Base-by-base conservation (phyloP, 2,888 invertebrate genomes). In the Nemoura dubitans region DNA sequence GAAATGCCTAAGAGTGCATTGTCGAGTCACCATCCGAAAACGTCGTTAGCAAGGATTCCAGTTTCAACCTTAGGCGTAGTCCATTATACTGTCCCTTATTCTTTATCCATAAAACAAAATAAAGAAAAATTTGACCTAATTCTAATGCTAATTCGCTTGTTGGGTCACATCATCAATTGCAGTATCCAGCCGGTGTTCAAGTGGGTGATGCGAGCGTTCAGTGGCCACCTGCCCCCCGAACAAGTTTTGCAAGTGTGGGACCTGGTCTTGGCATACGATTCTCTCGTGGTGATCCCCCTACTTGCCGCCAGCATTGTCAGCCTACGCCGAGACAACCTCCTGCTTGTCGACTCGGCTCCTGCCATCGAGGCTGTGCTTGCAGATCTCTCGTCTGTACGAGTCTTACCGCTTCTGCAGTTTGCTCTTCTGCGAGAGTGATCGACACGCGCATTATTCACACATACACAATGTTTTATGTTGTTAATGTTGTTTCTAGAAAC, bases 141-240 rank as follows among this genome's bases (percentile, higher is more conserved):
- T n/a, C n/a, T n/a, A n/a, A n/a, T n/a, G n/a, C n/a, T n/a, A n/a
- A n/a, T n/a, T n/a, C n/a, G n/a, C 10, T 36, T 36, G 5, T 36
- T 36, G 3, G 36, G n/a, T n/a, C n/a, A n/a, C n/a, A n/a, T 36
- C 43, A 77, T 87, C 87, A 27, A 27, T 90, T 90, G 88, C 89
- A 98, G 98, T 0, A 93, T 98, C 86, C 94, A 96, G 90, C 95
- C 98, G 30, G 97, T 98, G 0, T 98, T 98, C 91, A 98, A 98
- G 91, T 99, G 99, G 98, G 92, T 99, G 82, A 98, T 99, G 95
- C 93, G 98, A 88, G 98, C 97, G 0, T 99, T 98, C 91, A 98
- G 98, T 89, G 99, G 99, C 0, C 98, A 98, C 90, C 92, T 99
- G 83, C 96, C 97, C 0, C 98, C 98, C 0, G 98, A 98, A 90